phyloP scores from a whole-genome alignment of 2,797 vertebrate genomes.

The Petrocephalus sullivani region DNA sequence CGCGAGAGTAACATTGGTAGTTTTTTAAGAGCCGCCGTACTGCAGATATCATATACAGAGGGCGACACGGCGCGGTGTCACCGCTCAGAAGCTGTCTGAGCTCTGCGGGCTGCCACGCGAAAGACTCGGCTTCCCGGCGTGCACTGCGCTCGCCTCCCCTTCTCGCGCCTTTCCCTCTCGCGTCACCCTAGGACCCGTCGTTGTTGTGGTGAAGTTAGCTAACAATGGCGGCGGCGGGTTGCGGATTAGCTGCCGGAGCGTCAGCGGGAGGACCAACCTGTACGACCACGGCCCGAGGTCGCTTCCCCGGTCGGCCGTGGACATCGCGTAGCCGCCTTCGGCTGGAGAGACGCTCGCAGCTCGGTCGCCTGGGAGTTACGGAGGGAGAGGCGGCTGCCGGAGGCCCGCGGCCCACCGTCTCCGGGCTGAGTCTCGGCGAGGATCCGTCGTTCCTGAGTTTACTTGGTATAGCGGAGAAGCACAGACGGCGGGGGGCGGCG shows the following conservation, averaged over 20 bases:
- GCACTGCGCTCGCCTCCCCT: conserved; percentile 46
- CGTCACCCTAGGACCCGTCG: conserved; percentile 51
- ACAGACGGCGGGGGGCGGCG: conserved; percentile 62
- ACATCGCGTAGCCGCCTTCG: conserved; percentile 56
- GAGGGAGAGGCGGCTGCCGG: conserved; percentile 45
- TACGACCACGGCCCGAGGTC: conserved; percentile 59
- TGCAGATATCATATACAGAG: background rate
- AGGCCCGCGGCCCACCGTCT: conserved; percentile 68
- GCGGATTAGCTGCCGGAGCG: conserved; percentile 67
- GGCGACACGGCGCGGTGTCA: background rate
- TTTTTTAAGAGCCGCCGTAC: background rate
- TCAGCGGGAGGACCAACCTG: conserved; percentile 46
- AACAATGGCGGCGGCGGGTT: conserved; percentile 84
- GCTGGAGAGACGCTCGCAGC: conserved; percentile 56
- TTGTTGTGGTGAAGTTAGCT: conserved; percentile 61
- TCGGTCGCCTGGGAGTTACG: conserved; percentile 53
- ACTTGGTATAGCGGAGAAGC: conserved; percentile 68
- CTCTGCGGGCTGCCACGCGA: background rate
- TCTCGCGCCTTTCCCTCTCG: conserved; percentile 77
- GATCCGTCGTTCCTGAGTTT: conserved; percentile 70
- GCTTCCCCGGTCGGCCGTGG: conserved; percentile 74
- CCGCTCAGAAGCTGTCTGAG: background rate
- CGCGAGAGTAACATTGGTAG: background rate
- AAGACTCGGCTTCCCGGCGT: conserved; percentile 60
- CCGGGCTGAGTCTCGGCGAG: conserved; percentile 64